Evolutionary conservation across 2,888 invertebrate genomes (phyloP).

Genomic region (Meta bourneti): DNA sequence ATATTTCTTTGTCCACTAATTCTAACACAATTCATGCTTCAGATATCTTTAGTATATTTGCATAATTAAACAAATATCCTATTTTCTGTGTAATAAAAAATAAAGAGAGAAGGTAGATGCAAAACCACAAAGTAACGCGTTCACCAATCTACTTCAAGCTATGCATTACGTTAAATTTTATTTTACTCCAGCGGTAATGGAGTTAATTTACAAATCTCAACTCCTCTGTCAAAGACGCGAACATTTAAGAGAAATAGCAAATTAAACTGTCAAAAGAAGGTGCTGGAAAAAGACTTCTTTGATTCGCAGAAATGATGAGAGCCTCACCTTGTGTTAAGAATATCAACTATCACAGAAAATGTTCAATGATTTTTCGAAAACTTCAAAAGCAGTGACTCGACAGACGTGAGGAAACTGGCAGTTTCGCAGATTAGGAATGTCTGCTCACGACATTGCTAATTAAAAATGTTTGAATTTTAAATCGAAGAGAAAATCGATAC

Average conservation of each 20-base stretch:
- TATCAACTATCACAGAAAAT: background rate
- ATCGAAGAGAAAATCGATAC: background rate
- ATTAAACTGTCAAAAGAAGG: background rate
- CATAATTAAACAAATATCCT: no score
- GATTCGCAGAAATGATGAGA: background rate
- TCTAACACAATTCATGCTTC: no score
- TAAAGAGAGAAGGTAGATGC: no score
- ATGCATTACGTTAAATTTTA: no score
- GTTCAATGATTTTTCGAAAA: slow-evolving; percentile 26
- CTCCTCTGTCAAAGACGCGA: no score
- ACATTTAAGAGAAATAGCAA: background rate
- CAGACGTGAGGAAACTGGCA: slow-evolving; percentile 31
- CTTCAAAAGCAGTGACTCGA: background rate
- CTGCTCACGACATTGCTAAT: slow-evolving; percentile 68
- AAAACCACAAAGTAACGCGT: no score
- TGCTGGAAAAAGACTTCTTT: background rate
- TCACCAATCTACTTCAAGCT: no score
- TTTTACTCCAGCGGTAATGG: no score
- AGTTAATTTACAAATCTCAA: no score
- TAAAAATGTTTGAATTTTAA: slow-evolving; percentile 61
- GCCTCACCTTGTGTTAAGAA: background rate
- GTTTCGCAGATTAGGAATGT: slow-evolving; percentile 24
- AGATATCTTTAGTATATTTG: no score
- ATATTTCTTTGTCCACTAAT: no score
- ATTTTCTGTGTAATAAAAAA: no score